Base-by-base conservation (phyloP, 2,888 invertebrate genomes). In the Portevinia maculata region DNA sequence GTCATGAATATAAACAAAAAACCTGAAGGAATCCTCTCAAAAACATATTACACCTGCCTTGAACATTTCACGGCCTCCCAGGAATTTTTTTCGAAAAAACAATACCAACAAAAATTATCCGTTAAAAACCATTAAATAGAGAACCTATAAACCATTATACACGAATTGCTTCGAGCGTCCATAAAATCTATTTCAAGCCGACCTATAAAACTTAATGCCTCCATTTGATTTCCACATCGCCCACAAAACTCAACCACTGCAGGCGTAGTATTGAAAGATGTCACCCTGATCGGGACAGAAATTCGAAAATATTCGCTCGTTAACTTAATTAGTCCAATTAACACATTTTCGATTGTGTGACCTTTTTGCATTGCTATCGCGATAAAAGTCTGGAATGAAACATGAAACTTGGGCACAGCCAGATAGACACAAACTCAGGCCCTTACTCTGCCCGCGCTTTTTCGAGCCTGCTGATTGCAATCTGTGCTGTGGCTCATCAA, bases 241-340 rank as follows among this genome's bases (percentile, higher is more conserved):
- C 65, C 65, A 41, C 59, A 21, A 41, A 30, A 48, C 34, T 41
- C 57, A 46, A 19, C 34, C 65, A 41, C 28, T 37, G 19, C 8
- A 48, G 1, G 9, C n/a, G 28, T 15, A 21, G n/a, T 41, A 15
- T 24, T 21, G 28, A 34, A 44, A 30, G 34, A 53, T 48, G 21
- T 34, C 48, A 15, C 34, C 41, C 17, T 28, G 21, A 32, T 24
- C 28, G 15, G 9, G 17, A 53, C 73, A 34, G 44, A 62, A 28
- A 41, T 34, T 67, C 60, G 17, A 30, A 64, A 79, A 57, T 64
- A 64, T 65, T 71, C 41, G 39, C 76, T 75, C 76, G 81, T 83
- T 83, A 83, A 70, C 65, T 73, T 83, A 78, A 83, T 83, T 78
- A 57, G 65, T 64, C 71, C 78, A 83, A 83, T 83, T 83, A 83